Percentiles rank a stretch among this genome's conserved stretches.
Evolutionary conservation across 2,113 vertebrate genomes (phyloP).

Genomic region (Equus przewalskii): DNA sequence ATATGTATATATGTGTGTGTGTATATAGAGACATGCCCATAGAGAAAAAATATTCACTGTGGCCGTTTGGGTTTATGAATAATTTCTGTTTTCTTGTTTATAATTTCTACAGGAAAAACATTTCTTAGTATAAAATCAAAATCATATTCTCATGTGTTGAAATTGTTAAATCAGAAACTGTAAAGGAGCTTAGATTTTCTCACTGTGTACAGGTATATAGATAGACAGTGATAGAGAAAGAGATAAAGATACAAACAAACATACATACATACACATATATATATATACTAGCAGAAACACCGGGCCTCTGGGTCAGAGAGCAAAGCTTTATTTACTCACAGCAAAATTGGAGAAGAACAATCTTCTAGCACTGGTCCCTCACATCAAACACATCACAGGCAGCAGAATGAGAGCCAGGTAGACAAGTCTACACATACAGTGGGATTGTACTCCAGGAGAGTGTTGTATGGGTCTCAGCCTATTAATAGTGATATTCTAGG

Average conservation of each 20-base stretch:
- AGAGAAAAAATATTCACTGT: neutral
- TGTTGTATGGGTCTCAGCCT: neutral
- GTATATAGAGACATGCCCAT: neutral
- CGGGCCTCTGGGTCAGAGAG: neutral
- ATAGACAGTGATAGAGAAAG: neutral
- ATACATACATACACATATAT: neutral
- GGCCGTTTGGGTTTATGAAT: neutral
- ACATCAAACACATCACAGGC: neutral
- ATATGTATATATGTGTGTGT: neutral
- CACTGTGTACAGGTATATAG: neutral
- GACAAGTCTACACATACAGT: neutral
- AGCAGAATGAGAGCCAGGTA: neutral
- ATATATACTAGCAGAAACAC: neutral
- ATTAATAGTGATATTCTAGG: neutral
- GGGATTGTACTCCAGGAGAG: neutral
- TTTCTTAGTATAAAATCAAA: neutral
- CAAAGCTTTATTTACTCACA: neutral
- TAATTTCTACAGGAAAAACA: neutral
- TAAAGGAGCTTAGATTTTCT: neutral
- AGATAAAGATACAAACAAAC: no score
- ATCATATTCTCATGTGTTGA: neutral
- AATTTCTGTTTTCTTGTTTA: conserved; percentile 11
- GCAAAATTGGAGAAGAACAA: neutral
- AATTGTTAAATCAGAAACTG: neutral
- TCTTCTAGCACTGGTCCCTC: neutral